Evolutionary conservation across 2,113 vertebrate species (phyloP).

Genomic region (Microcebus jonahi): DNA sequence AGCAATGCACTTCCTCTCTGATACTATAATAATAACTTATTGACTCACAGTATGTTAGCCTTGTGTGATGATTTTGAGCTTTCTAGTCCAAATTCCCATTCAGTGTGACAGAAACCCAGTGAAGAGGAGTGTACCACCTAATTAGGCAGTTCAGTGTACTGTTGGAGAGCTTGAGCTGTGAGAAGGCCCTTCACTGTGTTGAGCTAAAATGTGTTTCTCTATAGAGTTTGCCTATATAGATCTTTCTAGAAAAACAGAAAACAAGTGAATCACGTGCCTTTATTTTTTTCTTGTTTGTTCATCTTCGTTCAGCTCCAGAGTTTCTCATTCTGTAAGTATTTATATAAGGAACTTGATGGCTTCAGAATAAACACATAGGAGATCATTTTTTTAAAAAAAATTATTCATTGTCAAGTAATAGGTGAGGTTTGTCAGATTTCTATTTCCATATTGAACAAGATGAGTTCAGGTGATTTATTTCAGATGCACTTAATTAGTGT

Average conservation of each 20-base stretch:
- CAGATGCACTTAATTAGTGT: slow-evolving; percentile 22
- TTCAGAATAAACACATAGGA: slow-evolving; percentile 11
- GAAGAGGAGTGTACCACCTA: neutral
- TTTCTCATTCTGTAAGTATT: neutral
- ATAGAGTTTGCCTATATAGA: neutral
- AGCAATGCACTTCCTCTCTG: neutral
- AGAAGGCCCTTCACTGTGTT: neutral
- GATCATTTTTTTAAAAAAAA: neutral
- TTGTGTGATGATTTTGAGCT: neutral
- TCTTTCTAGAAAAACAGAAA: slow-evolving; percentile 33
- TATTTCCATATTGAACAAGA: neutral
- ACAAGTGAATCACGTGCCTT: neutral
- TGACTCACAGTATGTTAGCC: neutral
- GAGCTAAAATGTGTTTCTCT: neutral
- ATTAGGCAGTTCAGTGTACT: neutral
- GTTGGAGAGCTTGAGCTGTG: neutral
- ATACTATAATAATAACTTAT: neutral
- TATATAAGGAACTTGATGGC: neutral
- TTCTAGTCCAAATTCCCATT: neutral
- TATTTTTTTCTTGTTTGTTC: slow-evolving; percentile 17
- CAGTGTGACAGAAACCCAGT: neutral
- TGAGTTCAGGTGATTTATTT: slow-evolving; percentile 28
- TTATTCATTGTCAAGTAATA: neutral
- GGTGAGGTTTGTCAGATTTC: neutral
- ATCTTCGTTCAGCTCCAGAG: neutral